phyloP scores from a whole-genome alignment of 2,113 vertebrate genomes.

The Poeciliopsis turrubarensis region DNA sequence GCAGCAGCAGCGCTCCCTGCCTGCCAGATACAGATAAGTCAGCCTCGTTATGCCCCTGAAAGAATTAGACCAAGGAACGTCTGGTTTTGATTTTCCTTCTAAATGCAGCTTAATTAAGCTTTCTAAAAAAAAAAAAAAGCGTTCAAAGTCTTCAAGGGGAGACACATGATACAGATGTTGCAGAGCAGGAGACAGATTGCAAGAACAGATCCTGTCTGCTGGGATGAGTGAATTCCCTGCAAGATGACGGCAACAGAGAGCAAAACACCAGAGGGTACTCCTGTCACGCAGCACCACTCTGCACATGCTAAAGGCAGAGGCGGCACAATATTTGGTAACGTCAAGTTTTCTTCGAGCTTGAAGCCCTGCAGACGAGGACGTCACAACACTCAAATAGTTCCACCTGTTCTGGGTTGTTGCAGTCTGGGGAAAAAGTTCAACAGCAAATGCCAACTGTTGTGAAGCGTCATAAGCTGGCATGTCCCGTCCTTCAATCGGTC shows the following conservation, averaged over 20 bases:
- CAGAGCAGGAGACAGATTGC: conserved; percentile 17
- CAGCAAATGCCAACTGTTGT: no score
- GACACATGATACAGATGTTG: conserved; percentile 35
- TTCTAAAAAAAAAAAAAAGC: not conserved
- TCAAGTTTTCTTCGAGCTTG: not conserved
- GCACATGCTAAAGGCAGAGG: conserved; percentile 13
- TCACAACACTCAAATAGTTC: not conserved
- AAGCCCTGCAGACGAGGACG: not conserved
- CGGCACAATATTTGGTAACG: not conserved
- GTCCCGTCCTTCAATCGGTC: no score
- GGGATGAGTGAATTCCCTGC: conserved; percentile 35
- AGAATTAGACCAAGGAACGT: not conserved
- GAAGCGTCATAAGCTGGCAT: no score
- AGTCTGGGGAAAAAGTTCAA: not conserved
- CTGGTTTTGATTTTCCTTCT: not conserved
- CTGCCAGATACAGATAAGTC: conserved; percentile 40
- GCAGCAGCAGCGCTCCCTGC: conserved; percentile 46
- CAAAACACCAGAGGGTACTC: conserved; percentile 39
- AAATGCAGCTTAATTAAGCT: not conserved
- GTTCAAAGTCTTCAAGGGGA: not conserved
- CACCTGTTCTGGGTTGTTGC: not conserved
- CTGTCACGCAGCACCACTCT: conserved; percentile 21
- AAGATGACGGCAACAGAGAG: conserved; percentile 53
- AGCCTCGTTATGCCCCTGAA: conserved; percentile 43
- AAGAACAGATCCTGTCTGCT: conserved; percentile 16